Percentiles rank a stretch among this genome's conserved stretches.
Evolutionary conservation across 2,797 vertebrate species (phyloP).

Genomic region (Dallia pectoralis): DNA sequence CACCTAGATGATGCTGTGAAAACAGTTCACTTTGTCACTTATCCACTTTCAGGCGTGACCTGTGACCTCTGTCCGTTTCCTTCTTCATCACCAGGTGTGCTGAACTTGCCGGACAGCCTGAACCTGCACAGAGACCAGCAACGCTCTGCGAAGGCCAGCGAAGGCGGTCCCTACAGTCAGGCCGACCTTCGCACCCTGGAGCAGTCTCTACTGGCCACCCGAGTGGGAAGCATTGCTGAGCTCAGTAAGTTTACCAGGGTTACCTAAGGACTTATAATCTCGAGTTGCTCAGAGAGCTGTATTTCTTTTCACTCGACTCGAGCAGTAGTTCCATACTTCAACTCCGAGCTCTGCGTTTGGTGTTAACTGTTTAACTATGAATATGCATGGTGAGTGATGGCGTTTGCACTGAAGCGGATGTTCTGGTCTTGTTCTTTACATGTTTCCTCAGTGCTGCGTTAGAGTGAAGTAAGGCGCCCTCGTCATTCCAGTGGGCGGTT

Average conservation of each 20-base stretch:
- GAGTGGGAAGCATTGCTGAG: slow-evolving; percentile 94
- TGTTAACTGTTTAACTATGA: no score
- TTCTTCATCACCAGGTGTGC: slow-evolving; percentile 85
- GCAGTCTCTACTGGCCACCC: slow-evolving; percentile 91
- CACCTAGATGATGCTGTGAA: background rate
- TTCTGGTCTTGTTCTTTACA: slow-evolving; percentile 5
- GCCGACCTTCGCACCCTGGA: slow-evolving; percentile 93
- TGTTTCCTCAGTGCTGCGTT: slow-evolving; percentile 33
- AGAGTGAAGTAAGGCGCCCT: slow-evolving; percentile 31
- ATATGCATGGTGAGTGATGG: slow-evolving; percentile 23
- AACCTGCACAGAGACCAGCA: slow-evolving; percentile 92
- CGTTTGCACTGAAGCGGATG: slow-evolving; percentile 22
- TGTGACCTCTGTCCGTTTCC: slow-evolving; percentile 2
- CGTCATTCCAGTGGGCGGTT: slow-evolving; percentile 29
- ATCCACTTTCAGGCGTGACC: slow-evolving; percentile 10
- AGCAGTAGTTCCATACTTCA: no score
- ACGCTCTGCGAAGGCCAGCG: slow-evolving; percentile 79
- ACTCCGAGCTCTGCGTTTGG: no score
- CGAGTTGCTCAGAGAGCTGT: no score
- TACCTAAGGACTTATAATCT: no score
- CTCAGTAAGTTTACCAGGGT: slow-evolving; percentile 75
- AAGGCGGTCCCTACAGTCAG: slow-evolving; percentile 87
- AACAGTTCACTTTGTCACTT: no score
- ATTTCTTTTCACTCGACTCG: no score
- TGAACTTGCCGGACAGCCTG: slow-evolving; percentile 92